Conservation (phyloP, 2,888 invertebrate genomes). For the Aleiodes leptofemur region DNA sequence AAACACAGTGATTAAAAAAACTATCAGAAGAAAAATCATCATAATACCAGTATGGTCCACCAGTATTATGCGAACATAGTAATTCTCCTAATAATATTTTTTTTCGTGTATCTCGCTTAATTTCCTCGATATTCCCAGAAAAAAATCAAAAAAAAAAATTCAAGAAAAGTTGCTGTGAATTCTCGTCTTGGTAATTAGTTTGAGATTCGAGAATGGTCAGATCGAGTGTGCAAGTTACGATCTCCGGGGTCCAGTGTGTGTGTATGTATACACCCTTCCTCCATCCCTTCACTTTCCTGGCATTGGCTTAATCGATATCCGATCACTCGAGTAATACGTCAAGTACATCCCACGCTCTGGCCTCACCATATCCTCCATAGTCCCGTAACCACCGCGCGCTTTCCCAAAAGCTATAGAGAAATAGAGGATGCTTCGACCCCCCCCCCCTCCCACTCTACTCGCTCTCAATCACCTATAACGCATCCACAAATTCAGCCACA, state of each 20-base stretch:
- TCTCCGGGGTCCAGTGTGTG: slow-evolving; percentile 59
- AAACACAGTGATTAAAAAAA: too few relatives aligned
- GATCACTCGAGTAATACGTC: slow-evolving; percentile 72
- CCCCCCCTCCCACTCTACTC: not conserved
- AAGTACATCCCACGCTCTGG: slow-evolving; percentile 68
- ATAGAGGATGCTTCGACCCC: slow-evolving; percentile 31
- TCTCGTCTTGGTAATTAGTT: slow-evolving; percentile 69
- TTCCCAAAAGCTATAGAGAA: slow-evolving; percentile 27
- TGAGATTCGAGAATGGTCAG: slow-evolving; percentile 53
- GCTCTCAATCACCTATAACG: slow-evolving; percentile 8
- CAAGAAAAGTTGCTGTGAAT: slow-evolving; percentile 39
- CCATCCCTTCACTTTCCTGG: slow-evolving; percentile 15
- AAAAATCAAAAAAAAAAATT: too few relatives aligned
- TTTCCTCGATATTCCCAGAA: too few relatives aligned
- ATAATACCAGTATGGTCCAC: too few relatives aligned
- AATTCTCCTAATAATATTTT: too few relatives aligned
- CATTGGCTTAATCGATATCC: slow-evolving; percentile 70
- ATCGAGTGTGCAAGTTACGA: slow-evolving; percentile 69
- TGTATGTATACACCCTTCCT: slow-evolving; percentile 6
- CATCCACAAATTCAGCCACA: slow-evolving; percentile 20
- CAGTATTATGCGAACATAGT: too few relatives aligned
- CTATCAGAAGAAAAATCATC: too few relatives aligned
- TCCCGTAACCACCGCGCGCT: slow-evolving; percentile 48
- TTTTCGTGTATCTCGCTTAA: too few relatives aligned
- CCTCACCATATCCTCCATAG: slow-evolving; percentile 43